Conservation (phyloP, 1,140 invertebrate genomes). For the Drosophila lacertosa region DNA sequence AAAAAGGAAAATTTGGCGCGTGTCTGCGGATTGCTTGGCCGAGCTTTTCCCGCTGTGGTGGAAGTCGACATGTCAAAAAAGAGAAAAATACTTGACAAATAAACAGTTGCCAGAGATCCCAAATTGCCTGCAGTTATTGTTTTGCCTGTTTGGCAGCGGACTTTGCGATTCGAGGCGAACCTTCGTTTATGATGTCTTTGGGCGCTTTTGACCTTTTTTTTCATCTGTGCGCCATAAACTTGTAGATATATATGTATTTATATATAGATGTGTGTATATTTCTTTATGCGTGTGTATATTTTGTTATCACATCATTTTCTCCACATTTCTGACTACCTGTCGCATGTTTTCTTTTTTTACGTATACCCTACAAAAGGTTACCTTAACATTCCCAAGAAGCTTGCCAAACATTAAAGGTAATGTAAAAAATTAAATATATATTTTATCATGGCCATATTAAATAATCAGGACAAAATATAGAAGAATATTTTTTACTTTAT, state of each 20-base stretch:
- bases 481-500: too few species aligned
- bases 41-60: conserved; percentile 56
- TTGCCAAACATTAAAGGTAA: too few species aligned
- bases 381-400: too few species aligned
- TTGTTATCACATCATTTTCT: conserved; percentile 74
- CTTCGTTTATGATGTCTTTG: conserved; percentile 78
- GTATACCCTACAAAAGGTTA: too few species aligned
- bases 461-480: too few species aligned
- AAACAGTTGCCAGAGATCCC: conserved; percentile 71
- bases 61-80: conserved; percentile 80
- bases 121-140: conserved; percentile 81
- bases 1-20: conserved; percentile 52
- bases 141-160: conserved; percentile 46
- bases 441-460: too few species aligned
- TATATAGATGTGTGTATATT: conserved; percentile 33
- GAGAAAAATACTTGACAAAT: conserved; percentile 80
- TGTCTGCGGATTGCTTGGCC: conserved; percentile 45
- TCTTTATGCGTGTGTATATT: conserved; percentile 31
- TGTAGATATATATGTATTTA: conserved; percentile 30
- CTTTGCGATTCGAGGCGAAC: conserved; percentile 40
- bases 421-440: too few species aligned
- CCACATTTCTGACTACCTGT: conserved; percentile 62
- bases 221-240: conserved; percentile 46
- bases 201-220: conserved; percentile 79
- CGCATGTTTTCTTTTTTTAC: conserved; percentile 44